These are phyloP conservation scores for Candidula unifasciata DNA, from an alignment of 2,888 invertebrate species.

Conservation along the genomic window DNA sequence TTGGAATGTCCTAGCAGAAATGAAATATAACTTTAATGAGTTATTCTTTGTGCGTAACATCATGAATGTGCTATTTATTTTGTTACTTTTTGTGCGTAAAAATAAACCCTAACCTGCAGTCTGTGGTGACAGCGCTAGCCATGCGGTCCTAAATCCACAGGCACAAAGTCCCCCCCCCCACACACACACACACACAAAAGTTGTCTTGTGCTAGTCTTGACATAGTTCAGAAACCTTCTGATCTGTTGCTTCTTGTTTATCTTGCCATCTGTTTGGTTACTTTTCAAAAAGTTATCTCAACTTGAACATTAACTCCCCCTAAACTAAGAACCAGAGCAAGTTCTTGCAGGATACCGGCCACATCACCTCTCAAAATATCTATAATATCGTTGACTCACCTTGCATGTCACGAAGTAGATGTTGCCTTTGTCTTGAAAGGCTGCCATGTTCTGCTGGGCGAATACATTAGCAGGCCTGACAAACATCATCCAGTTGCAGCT, in stretches of 20 bases:
- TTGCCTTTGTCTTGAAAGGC: conserved; percentile 81
- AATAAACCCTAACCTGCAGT: background rate
- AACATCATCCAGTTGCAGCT: conserved; percentile 89
- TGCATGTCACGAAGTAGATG: conserved; percentile 72
- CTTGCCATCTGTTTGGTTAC: too few relatives aligned
- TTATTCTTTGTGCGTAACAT: background rate
- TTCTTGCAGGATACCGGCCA: too few relatives aligned
- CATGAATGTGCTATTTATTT: background rate
- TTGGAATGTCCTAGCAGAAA: conserved; percentile 59
- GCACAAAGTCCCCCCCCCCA: too few relatives aligned
- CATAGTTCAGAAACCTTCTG: too few relatives aligned
- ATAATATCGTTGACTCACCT: conserved; percentile 59
- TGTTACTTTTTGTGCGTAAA: background rate
- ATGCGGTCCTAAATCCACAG: too few relatives aligned
- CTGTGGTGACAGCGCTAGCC: too few relatives aligned
- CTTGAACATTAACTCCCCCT: too few relatives aligned
- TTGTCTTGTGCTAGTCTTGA: background rate
- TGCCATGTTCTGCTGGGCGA: conserved; percentile 84
- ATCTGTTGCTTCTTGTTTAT: too few relatives aligned
- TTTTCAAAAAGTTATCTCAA: too few relatives aligned
- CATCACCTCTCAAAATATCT: too few relatives aligned
- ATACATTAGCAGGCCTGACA: conserved; percentile 83
- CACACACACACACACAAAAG: too few relatives aligned
- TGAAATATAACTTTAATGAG: background rate
- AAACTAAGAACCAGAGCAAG: too few relatives aligned